phyloP scores from a whole-genome alignment of 2,888 invertebrate species.

The Cantharis rustica region DNA sequence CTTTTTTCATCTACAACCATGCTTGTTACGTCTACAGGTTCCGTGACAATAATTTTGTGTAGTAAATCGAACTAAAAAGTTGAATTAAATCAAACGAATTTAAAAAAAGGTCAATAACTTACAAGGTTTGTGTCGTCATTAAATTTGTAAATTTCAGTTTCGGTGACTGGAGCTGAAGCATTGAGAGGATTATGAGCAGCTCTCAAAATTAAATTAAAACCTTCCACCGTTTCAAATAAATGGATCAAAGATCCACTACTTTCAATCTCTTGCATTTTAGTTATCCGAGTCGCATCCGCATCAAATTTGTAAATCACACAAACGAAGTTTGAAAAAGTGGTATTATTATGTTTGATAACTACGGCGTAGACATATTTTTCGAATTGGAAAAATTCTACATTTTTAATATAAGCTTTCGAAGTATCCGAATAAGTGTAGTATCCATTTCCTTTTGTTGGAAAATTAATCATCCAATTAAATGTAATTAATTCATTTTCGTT shows the following conservation, averaged over 20 bases:
- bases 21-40: background rate
- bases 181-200: constrained; percentile 32
- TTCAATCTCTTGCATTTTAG: background rate
- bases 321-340: constrained; percentile 42
- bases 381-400: constrained; percentile 48
- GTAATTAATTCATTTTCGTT: constrained; percentile 42
- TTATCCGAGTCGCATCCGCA: constrained; percentile 16
- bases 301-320: constrained; percentile 44
- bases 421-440: constrained; percentile 15
- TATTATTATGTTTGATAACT: constrained; percentile 45
- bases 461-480: constrained; percentile 42
- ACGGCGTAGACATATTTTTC: constrained; percentile 44
- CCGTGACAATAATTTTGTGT: background rate
- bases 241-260: background rate
- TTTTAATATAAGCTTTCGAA: constrained; percentile 48
- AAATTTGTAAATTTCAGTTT: constrained; percentile 45
- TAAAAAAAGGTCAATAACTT: background rate
- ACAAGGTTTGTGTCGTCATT: constrained; percentile 34
- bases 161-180: constrained; percentile 14
- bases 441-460: constrained; percentile 31
- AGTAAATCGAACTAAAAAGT: background rate
- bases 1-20: background rate
- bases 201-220: constrained; percentile 48
- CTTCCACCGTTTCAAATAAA: background rate
- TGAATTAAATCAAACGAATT: constrained; percentile 24